Evolutionary conservation across 2,113 vertebrate genomes (phyloP), one percentile per base, ranked within the genome.

Genomic region (Takifugu flavidus): DNA sequence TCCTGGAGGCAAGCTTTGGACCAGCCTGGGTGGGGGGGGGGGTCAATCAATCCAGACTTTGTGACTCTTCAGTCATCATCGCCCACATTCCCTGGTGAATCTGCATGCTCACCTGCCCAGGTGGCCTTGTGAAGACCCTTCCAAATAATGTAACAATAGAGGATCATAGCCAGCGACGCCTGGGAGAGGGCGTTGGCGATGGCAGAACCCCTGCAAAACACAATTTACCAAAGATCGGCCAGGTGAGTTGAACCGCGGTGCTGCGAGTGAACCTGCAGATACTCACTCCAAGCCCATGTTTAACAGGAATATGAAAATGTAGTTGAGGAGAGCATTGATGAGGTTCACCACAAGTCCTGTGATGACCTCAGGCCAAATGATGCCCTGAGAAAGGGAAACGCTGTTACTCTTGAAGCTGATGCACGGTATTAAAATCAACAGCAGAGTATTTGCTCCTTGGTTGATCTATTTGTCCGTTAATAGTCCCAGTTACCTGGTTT

Each of bases 281-380:
- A 96, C 96, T 96, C 80, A 98, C 96, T 70, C 85, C 58, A 97
- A 78, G 52, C 95, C 95, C 69, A 96, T 83, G 13, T 93, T 62
- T 70, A 98, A 85, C 0, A 59, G 60, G 27, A 92, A 83, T 2
- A 98, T 82, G 57, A 96, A 77, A 34, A 96, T 59, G 78, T 94
- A 93, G 34, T 98, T 96, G 72, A 92, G 87, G 44, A 93, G 63
- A 0, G 77, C 92, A 0, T 98, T 98, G 57, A 97, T 50, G 45
- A 95, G 4, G 77, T 96, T 98, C 66, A 92, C 94, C 46, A 85
- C 72, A 1, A 92, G 4, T n/a, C 95, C 96, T 0, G 92, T 93
- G 54, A 95, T 47, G 1, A 98, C 91, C 77, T 94, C 91, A 3
- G 95, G 96, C 89, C 94, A 86, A 11, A 95, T 90, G 50, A 98